Evolutionary conservation across 2,797 vertebrate species (phyloP).

Genomic region (Oceanodroma leucorhoa): DNA sequence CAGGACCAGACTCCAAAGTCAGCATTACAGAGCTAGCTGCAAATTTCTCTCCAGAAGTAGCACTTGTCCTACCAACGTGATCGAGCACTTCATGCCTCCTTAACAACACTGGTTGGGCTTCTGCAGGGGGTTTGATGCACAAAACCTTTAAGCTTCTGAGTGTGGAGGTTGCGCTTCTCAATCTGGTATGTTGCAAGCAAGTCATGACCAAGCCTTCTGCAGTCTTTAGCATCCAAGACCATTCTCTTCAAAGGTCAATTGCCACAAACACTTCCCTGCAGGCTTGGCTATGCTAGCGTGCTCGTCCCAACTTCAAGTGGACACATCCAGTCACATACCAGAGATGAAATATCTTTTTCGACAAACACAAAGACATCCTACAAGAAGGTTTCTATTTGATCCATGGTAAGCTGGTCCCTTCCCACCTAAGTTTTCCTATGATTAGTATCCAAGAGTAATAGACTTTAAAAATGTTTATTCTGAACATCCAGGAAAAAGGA

Average conservation of each 20-base stretch:
- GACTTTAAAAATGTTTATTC: not conserved
- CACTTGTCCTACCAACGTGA: not conserved
- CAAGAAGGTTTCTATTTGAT: not conserved
- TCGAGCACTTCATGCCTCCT: not conserved
- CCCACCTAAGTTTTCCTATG: not conserved
- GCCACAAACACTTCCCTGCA: not conserved
- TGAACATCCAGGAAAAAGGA: not conserved
- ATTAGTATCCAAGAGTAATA: not conserved
- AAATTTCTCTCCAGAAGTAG: not conserved
- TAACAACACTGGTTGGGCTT: not conserved
- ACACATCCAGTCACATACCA: not conserved
- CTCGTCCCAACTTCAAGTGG: not conserved
- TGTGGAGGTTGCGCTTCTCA: fast-evolving
- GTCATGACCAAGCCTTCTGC: not conserved
- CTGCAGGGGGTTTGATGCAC: not conserved
- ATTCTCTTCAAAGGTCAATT: not conserved
- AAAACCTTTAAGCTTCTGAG: not conserved
- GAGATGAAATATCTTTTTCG: not conserved
- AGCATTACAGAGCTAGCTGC: not conserved
- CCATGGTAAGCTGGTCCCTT: fast-evolving
- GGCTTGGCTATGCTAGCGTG: not conserved
- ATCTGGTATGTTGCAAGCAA: not conserved
- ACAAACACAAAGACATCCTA: not conserved
- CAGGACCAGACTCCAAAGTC: not conserved
- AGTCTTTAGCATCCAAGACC: not conserved